These are phyloP conservation scores for Eueides isabella DNA, from an alignment of 1,140 invertebrate genomes.

Conservation along the genomic window DNA sequence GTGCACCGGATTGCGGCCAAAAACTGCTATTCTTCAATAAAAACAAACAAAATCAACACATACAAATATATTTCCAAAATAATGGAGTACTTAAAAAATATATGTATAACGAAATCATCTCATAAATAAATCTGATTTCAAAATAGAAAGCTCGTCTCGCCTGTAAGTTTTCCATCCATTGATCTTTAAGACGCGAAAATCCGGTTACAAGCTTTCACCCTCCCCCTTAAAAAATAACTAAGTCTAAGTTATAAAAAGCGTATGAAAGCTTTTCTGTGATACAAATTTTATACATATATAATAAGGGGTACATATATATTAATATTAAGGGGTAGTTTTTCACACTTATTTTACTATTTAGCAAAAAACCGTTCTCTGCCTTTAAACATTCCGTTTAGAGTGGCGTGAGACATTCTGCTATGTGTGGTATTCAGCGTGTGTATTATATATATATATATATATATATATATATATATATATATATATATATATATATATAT, in stretches of 20 bases:
- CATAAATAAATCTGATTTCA: neutral
- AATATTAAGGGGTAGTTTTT: too few relatives aligned
- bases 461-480: too few relatives aligned
- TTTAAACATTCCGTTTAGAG: too few relatives aligned
- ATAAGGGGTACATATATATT: neutral
- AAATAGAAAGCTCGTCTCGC: neutral
- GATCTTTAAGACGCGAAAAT: slow-evolving; percentile 11
- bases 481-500: too few relatives aligned
- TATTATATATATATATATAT: too few relatives aligned
- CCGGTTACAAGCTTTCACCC: neutral
- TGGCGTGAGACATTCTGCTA: too few relatives aligned
- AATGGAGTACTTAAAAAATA: neutral
- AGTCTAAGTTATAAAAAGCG: neutral
- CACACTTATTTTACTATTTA: too few relatives aligned
- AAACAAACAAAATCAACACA: neutral
- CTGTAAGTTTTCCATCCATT: neutral
- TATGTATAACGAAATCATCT: neutral
- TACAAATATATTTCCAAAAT: neutral
- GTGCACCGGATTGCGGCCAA: too few relatives aligned
- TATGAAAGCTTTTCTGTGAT: neutral
- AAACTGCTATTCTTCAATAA: too few relatives aligned
- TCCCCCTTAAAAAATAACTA: neutral
- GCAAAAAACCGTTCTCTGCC: too few relatives aligned
- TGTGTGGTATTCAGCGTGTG: too few relatives aligned
- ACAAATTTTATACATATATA: neutral